Evolutionary conservation across 2,797 vertebrate genomes (phyloP).

Genomic region (Xenopus petersii): DNA sequence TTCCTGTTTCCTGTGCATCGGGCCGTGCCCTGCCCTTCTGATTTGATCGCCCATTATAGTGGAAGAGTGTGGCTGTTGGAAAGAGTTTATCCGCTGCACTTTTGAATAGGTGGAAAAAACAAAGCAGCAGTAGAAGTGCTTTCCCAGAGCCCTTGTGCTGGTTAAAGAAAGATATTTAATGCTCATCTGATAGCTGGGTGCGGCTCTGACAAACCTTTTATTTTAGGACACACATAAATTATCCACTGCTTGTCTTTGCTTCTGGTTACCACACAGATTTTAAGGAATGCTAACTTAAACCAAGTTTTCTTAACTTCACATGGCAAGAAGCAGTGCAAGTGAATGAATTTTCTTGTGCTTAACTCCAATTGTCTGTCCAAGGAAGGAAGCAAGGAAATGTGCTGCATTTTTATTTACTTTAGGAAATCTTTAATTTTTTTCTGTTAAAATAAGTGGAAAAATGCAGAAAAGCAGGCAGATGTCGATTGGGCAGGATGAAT

Average conservation of each 20-base stretch:
- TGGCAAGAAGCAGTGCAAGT: too few species aligned
- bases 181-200: conserved; percentile 31
- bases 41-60: conserved; percentile 7
- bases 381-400: too few species aligned
- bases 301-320: too few species aligned
- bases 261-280: background rate
- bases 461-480: too few species aligned
- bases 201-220: conserved; percentile 26
- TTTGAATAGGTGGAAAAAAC: conserved; percentile 46
- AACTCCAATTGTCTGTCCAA: too few species aligned
- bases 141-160: conserved; percentile 15
- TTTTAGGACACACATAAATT: conserved; percentile 31
- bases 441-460: too few species aligned
- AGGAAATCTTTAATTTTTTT: too few species aligned
- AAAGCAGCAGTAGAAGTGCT: conserved; percentile 12
- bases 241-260: conserved; percentile 8
- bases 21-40: conserved; percentile 13
- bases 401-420: too few species aligned
- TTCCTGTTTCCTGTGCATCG: conserved; percentile 37
- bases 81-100: conserved; percentile 32
- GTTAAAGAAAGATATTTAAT: conserved; percentile 7
- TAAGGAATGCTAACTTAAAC: background rate
- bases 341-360: too few species aligned
- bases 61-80: background rate
- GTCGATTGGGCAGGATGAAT: too few species aligned